phyloP scores from a whole-genome alignment of 2,888 invertebrate species.

The Aelia acuminata region DNA sequence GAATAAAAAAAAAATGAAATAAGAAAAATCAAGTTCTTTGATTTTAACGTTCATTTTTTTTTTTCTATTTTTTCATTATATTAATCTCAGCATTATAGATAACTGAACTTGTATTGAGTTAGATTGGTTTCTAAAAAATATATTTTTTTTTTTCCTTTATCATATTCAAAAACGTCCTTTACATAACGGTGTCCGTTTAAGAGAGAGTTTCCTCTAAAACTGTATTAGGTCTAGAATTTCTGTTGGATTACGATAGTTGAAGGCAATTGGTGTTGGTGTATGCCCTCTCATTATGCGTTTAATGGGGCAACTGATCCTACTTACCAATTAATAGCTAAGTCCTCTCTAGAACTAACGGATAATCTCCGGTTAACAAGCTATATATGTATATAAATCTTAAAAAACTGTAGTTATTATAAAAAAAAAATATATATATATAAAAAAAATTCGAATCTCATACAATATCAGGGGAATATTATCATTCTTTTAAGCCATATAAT shows the following conservation, averaged over 20 bases:
- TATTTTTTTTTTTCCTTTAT: background rate
- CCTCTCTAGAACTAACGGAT: slow-evolving; percentile 1
- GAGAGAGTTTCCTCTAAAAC: background rate
- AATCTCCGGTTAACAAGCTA: background rate
- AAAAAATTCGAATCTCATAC: too few relatives aligned
- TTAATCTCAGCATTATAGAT: too few relatives aligned
- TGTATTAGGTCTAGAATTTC: background rate
- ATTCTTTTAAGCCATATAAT: too few relatives aligned
- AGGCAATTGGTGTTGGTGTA: background rate
- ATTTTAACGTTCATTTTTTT: too few relatives aligned
- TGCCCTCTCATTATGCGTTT: background rate
- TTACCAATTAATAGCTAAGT: background rate
- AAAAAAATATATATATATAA: too few relatives aligned
- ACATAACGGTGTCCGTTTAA: background rate
- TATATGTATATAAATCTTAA: too few relatives aligned
- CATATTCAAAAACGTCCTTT: background rate
- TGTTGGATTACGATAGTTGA: background rate
- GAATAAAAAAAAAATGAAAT: too few relatives aligned
- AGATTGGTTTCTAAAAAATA: background rate
- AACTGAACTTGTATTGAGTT: too few relatives aligned
- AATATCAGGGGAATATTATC: too few relatives aligned
- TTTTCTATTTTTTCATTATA: too few relatives aligned
- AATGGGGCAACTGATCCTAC: background rate
- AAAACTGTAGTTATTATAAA: too few relatives aligned
- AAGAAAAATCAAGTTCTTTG: too few relatives aligned